A percentile compares a stretch with the other conserved stretches of the same genome.
Conservation (phyloP, 2,888 invertebrate species). For the Metallyticus violacea region DNA sequence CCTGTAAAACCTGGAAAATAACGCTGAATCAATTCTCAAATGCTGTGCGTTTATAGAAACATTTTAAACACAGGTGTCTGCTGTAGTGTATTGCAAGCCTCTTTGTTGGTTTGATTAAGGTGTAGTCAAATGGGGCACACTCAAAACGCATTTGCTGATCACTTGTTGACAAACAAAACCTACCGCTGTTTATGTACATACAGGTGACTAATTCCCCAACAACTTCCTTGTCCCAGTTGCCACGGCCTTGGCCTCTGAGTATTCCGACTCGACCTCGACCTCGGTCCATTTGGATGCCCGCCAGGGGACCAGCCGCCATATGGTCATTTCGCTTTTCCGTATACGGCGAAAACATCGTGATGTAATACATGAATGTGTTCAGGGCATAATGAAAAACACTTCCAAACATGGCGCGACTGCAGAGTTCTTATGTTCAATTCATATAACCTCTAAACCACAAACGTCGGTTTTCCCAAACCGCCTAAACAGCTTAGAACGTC, state of each 20-base stretch:
- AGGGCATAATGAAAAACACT: no score
- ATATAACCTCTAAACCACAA: no score
- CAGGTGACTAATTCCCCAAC: background rate
- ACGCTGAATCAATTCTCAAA: background rate
- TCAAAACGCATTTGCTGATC: background rate
- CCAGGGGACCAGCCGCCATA: background rate
- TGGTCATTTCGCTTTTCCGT: background rate
- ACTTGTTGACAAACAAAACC: background rate
- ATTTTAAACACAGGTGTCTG: no score
- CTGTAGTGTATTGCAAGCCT: background rate
- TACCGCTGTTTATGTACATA: background rate
- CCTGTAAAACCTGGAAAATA: background rate
- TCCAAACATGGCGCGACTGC: background rate
- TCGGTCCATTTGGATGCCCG: conserved; percentile 16
- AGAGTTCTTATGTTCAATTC: no score
- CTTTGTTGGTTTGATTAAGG: background rate
- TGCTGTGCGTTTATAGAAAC: no score
- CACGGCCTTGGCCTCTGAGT: conserved; percentile 10
- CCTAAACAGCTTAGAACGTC: no score
- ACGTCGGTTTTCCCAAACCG: no score
- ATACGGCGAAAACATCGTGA: background rate
- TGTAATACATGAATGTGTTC: no score
- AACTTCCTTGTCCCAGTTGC: background rate
- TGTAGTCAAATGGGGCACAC: background rate
- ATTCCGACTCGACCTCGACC: background rate